phyloP scores from a whole-genome alignment of 2,113 vertebrate genomes.

The Poeciliopsis prolifica region DNA sequence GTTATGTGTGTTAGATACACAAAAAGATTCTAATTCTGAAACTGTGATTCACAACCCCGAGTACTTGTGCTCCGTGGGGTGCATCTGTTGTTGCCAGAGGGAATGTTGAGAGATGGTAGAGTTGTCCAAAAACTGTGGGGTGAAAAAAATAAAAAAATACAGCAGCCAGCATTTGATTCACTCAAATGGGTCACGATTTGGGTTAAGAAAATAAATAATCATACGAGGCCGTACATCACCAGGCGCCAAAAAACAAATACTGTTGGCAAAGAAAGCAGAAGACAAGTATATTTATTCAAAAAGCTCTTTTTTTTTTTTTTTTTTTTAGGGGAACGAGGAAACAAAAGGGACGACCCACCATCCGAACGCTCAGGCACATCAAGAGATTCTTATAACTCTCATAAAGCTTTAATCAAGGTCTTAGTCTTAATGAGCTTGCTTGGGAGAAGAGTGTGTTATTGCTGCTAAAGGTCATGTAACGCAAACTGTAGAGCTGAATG shows the following conservation, averaged over 20 bases:
- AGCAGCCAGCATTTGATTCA: not conserved
- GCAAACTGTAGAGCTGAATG: not conserved
- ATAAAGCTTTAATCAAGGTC: not conserved
- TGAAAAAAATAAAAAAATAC: not conserved
- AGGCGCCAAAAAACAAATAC: not conserved
- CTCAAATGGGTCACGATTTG: not conserved
- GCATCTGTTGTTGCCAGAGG: not conserved
- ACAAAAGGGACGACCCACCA: not conserved
- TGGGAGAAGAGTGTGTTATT: not conserved
- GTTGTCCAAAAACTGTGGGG: not conserved
- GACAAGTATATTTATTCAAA: not conserved
- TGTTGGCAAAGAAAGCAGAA: not conserved
- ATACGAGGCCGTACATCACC: not conserved
- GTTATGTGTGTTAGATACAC: not conserved
- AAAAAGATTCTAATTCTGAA: constrained; percentile 4
- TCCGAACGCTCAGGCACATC: not conserved
- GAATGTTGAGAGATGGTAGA: not conserved
- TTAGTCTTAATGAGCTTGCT: not conserved
- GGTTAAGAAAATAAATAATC: not conserved
- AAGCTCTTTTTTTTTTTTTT: not conserved
- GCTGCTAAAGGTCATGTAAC: constrained; percentile 9
- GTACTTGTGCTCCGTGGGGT: not conserved
- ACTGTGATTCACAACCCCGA: not conserved
- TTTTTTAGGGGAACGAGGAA: not conserved
- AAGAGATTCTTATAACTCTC: not conserved